Conservation (phyloP, 2,797 vertebrate species). For the Chrosomus eos region DNA sequence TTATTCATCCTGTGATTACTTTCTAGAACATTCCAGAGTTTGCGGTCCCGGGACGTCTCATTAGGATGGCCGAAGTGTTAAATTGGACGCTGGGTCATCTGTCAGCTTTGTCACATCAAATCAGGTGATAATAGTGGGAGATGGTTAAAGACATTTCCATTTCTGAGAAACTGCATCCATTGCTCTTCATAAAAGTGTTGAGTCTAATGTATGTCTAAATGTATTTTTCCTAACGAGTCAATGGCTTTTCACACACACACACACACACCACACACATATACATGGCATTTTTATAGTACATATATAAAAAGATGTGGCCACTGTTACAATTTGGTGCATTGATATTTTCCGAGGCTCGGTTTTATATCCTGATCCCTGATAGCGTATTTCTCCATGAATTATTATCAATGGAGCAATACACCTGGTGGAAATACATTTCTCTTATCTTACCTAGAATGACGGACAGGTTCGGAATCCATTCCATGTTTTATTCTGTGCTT, state of each 20-base stretch:
- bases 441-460: background rate
- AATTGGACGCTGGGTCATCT: slow-evolving; percentile 40
- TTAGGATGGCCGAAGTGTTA: slow-evolving; percentile 21
- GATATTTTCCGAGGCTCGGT: slow-evolving; percentile 58
- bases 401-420: background rate
- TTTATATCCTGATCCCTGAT: background rate
- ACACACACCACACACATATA: background rate
- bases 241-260: background rate
- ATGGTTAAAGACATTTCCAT: slow-evolving; percentile 29
- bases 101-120: slow-evolving; percentile 34
- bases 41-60: background rate
- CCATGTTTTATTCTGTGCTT: slow-evolving; percentile 10
- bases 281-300: slow-evolving; percentile 20
- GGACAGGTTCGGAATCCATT: background rate
- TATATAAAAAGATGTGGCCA: slow-evolving; percentile 23
- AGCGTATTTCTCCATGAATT: background rate
- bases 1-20: slow-evolving; percentile 22
- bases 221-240: background rate
- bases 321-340: slow-evolving; percentile 53
- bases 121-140: slow-evolving; percentile 30
- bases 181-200: background rate
- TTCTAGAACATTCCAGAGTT: slow-evolving; percentile 36
- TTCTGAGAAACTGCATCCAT: slow-evolving; percentile 41
- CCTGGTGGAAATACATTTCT: background rate
- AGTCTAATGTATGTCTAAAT: background rate